Base-by-base conservation (phyloP, 2,797 vertebrate species). In the Acropternis orthonyx region DNA sequence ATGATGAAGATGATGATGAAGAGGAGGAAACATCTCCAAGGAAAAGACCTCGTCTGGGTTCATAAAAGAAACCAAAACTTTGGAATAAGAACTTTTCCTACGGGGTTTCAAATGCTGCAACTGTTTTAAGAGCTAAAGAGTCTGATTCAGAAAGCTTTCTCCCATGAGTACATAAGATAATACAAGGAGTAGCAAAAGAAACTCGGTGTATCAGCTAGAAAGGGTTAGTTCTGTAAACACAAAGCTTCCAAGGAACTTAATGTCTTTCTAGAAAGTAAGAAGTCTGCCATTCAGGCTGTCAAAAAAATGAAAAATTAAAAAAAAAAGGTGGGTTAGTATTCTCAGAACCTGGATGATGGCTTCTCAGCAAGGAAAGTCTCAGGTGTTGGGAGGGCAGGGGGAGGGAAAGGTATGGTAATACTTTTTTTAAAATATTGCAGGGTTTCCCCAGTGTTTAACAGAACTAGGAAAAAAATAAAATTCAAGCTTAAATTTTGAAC, bases 1-100 rank as follows among this genome's bases (percentile, higher is more conserved):
- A 99, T 37, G 99, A 99, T 78, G 99, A 99, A 97, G 99, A 99
- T 0, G 99, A 99, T 15, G 99, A 99, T 2, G 99, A 98, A 49
- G 99, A 99, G 65, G 99, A 99, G 94, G 99, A 99, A 89, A 97
- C 99, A 63, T 98, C 99, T 83, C 99, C 98, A 56, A 98, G 99
- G 94, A 99, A 99, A 98, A 98, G 99, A 96, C 98, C 99, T 97
- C 99, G 99, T 63, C 98, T 99, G 93, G 99, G 99, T 96, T 99
- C 99, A 94, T 99, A 99, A 98, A 96, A 22, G 58, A 94, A 95
- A 95, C 94, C 93, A 96, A 96, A 95, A 93, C 88, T 88, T 90
- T 87, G 84, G 72, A 94, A 92, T 68, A 97, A 92, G 95, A 89
- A 95, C 95, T 96, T 91, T 65, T 92, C 93, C 89, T 93, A 88